A percentile compares a stretch with the other conserved stretches of the same genome.
These are phyloP conservation scores for Trachops cirrhosus DNA, from an alignment of 2,797 vertebrate species.

Conservation along the genomic window DNA sequence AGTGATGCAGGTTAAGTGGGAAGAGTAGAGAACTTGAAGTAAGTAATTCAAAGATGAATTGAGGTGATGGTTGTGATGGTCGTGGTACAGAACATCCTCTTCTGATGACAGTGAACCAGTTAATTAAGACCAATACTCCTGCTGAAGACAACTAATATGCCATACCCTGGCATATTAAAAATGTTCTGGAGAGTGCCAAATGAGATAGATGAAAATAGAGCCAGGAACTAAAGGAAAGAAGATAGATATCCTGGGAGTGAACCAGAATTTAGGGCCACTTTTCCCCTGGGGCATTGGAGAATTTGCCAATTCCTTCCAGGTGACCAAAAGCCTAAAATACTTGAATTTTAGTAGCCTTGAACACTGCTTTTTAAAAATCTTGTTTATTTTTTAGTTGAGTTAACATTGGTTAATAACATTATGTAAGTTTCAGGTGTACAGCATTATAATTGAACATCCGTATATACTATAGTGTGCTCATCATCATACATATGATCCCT, in stretches of 20 bases:
- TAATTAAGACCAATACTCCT: neutral
- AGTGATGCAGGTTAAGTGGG: neutral
- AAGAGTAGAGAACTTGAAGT: neutral
- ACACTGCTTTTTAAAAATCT: neutral
- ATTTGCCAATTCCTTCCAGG: slow-evolving; percentile 3
- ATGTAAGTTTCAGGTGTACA: neutral
- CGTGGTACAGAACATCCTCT: neutral
- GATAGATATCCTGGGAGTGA: neutral
- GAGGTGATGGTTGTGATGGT: neutral
- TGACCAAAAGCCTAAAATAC: neutral
- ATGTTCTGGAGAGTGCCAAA: neutral
- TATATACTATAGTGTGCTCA: neutral
- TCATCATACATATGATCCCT: neutral
- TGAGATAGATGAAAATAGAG: neutral
- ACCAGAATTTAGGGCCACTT: neutral
- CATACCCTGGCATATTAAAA: neutral
- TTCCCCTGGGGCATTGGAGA: neutral
- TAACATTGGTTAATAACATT: neutral
- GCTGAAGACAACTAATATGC: neutral
- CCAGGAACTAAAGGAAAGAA: neutral
- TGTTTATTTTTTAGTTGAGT: neutral
- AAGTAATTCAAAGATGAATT: neutral
- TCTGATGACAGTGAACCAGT: neutral
- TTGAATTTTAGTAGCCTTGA: neutral
- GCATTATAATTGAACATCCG: neutral